Evolutionary conservation across 30 jellyfish, hydroid and myxozoan genomes (phyloP).

Genomic region (Chrysaora quinquecirrha): DNA sequence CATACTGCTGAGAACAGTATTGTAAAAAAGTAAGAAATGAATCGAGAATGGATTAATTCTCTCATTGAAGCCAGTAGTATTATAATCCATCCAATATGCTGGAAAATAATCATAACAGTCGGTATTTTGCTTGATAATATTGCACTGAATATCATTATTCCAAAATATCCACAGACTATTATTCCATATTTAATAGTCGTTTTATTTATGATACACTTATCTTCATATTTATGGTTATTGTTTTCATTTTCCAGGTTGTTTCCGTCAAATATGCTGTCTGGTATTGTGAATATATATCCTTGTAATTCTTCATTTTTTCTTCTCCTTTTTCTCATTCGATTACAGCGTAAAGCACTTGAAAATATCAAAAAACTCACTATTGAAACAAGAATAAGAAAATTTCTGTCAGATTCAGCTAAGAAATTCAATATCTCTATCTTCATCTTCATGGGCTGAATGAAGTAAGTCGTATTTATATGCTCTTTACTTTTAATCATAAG

Average conservation of each 20-base stretch:
- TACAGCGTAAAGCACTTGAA: neutral
- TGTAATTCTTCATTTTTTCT: neutral
- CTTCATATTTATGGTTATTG: neutral
- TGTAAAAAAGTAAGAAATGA: constrained; percentile 17
- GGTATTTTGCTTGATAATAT: neutral
- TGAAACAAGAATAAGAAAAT: neutral
- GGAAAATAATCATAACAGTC: constrained; percentile 18
- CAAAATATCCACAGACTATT: neutral
- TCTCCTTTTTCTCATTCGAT: no score
- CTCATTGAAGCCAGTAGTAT: neutral
- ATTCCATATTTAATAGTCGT: neutral
- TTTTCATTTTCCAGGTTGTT: neutral
- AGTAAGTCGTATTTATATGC: no score
- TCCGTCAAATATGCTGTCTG: neutral
- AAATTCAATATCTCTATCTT: neutral
- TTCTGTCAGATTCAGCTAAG: neutral
- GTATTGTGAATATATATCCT: neutral
- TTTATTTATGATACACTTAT: neutral
- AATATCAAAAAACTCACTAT: neutral
- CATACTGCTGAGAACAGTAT: constrained; percentile 15
- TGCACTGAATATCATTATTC: neutral
- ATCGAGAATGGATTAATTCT: constrained; percentile 12
- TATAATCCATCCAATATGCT: constrained; percentile 6
- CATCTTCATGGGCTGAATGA: no score
- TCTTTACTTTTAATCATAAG: no score